These are phyloP conservation scores for Desmophyllum pertusum DNA, from an alignment of 92 coral and sea anemone genomes.

Conservation along the genomic window DNA sequence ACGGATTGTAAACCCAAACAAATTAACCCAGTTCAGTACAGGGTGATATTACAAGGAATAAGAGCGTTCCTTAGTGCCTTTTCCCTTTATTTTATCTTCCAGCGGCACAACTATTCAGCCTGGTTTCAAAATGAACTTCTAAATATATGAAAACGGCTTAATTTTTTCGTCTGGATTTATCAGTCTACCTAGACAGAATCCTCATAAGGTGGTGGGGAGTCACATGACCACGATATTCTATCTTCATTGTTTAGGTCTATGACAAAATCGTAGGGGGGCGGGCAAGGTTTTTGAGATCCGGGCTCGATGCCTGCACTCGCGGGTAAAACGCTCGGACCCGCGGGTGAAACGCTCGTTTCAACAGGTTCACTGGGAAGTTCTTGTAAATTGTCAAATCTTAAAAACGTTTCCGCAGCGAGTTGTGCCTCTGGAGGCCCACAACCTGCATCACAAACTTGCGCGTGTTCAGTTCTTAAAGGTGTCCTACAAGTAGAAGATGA, in stretches of 20 bases:
- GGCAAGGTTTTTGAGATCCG: conserved; percentile 22
- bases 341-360: background rate
- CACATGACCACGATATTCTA: conserved; percentile 12
- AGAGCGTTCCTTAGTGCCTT: background rate
- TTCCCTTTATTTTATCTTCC: too few species aligned
- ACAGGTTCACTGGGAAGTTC: background rate
- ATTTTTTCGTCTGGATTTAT: too few species aligned
- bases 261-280: conserved; percentile 35
- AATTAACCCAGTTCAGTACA: too few species aligned
- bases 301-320: background rate
- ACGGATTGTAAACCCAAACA: too few species aligned
- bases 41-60: background rate
- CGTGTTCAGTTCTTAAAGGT: background rate
- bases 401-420: background rate
- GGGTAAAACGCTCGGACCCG: background rate
- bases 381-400: background rate
- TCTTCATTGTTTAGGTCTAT: background rate
- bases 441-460: background rate
- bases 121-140: too few species aligned
- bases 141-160: too few species aligned
- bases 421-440: background rate
- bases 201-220: conserved; percentile 37
- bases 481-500: conserved; percentile 6
- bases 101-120: too few species aligned
- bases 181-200: conserved; percentile 1